Evolutionary conservation across 2,797 vertebrate species (phyloP).

Genomic region (Botia kubotai): DNA sequence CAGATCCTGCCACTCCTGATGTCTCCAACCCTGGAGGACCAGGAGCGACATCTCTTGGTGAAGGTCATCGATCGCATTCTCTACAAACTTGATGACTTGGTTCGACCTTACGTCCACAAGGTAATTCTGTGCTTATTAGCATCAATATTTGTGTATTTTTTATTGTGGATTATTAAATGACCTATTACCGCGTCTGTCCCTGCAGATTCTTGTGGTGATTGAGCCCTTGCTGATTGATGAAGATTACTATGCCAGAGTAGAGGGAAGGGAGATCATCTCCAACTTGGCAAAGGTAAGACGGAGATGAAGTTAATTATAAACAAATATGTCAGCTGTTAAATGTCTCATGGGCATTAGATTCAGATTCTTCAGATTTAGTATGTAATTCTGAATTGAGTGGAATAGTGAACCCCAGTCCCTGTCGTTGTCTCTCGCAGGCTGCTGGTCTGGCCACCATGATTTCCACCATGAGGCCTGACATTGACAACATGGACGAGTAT

Average conservation of each 20-base stretch:
- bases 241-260: constrained; percentile 98
- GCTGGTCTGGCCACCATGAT: constrained; percentile 99
- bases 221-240: constrained; percentile 98
- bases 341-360: not conserved
- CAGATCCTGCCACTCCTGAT: constrained; percentile 97
- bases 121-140: constrained; percentile 67
- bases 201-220: constrained; percentile 96
- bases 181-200: not conserved
- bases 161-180: not conserved
- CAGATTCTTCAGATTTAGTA: not conserved
- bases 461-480: constrained; percentile 98
- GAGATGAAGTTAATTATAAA: too few relatives aligned
- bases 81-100: constrained; percentile 97
- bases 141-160: not conserved
- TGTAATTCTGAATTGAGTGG: too few relatives aligned
- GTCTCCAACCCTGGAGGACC: constrained; percentile 98
- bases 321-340: not conserved
- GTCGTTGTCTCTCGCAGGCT: constrained; percentile 76
- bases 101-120: constrained; percentile 98
- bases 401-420: not conserved
- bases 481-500: constrained; percentile 99
- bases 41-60: constrained; percentile 96
- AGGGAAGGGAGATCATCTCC: constrained; percentile 98
- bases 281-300: constrained; percentile 94
- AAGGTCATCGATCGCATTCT: constrained; percentile 99